phyloP scores from a whole-genome alignment of 2,113 vertebrate species.

The Drymodes brunneopygia region DNA sequence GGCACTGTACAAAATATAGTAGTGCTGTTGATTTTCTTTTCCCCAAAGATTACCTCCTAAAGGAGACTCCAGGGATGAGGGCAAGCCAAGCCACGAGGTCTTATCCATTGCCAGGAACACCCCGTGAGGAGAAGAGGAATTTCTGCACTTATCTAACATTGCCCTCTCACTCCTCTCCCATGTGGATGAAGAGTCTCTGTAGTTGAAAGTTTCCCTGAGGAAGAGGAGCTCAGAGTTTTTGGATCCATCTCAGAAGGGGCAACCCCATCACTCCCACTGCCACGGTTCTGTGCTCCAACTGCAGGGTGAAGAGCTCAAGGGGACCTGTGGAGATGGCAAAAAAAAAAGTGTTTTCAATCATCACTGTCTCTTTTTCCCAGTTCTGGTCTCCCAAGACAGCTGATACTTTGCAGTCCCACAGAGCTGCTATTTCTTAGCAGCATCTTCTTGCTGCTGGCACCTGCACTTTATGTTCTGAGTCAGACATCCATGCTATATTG shows the following conservation, averaged over 20 bases:
- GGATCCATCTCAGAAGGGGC: neutral
- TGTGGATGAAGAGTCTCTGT: neutral
- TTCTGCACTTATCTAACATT: neutral
- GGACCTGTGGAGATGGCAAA: neutral
- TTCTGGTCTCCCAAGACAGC: conserved; percentile 32
- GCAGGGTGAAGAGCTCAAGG: neutral
- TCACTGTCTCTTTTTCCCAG: neutral
- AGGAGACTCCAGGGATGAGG: neutral
- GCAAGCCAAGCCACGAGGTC: neutral
- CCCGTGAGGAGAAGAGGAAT: neutral
- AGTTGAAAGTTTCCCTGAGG: neutral
- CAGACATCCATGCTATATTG: conserved; percentile 55
- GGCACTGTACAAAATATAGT: neutral
- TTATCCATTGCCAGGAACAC: neutral
- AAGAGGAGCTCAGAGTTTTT: neutral
- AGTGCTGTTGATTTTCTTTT: neutral
- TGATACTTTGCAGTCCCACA: conserved; percentile 30
- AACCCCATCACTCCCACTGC: neutral
- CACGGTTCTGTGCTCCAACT: neutral
- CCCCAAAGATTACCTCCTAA: neutral
- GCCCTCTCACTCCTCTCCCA: neutral
- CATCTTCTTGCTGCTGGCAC: conserved; percentile 49
- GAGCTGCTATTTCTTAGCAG: conserved; percentile 49
- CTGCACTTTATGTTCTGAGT: conserved; percentile 51
- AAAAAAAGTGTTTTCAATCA: neutral